Evolutionary conservation across 2,888 invertebrate species (phyloP), one percentile per base, ranked within the genome.

Genomic region (Cyrtodaria siliqua): DNA sequence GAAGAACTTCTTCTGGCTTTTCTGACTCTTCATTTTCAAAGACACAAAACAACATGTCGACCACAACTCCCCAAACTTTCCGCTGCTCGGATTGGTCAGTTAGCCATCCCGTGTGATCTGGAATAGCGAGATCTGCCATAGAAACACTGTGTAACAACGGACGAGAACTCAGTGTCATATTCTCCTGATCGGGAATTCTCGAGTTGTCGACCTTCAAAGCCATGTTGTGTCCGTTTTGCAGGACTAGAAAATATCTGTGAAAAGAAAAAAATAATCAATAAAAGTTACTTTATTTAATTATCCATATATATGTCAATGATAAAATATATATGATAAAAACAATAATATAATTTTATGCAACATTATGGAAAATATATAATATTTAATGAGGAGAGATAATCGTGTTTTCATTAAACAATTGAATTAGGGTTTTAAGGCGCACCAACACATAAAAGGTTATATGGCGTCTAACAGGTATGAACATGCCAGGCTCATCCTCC

Each of bases 51-150:
- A 87, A 49, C 85, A 88, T 87, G 47, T 88, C 88, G 8, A 86
- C 85, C 12, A 89, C 74, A 6, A 87, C 83, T 68, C 89, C 86
- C 89, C 89, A 90, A 2, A 87, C 86, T 62, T 78, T 75, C 57
- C 55, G 69, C 38, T 80, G 68, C 52, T 73, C 79, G 50, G 82
- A 75, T 57, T 87, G 86, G 71, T 90, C 88, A 47, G 79, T 74
- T n/a, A 90, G 74, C 89, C 89, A 89, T 2, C 89, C 90, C 14
- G 84, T 59, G 24, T 82, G 79, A 69, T 90, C 89, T 6, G 87
- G 80, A 47, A 82, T 78, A 29, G 81, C 80, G 14, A 89, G 68
- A 52, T 87, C 89, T 18, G 81, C 63, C 72, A 84, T 82, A 8
- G 87, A 83, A 8, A 88, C 68, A 18, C 79, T 67, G 38, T 79